Percentiles rank a stretch among this genome's conserved stretches.
These are phyloP conservation scores for Prionchulus punctatus DNA, from an alignment of 2,888 invertebrate species.

Conservation along the genomic window DNA sequence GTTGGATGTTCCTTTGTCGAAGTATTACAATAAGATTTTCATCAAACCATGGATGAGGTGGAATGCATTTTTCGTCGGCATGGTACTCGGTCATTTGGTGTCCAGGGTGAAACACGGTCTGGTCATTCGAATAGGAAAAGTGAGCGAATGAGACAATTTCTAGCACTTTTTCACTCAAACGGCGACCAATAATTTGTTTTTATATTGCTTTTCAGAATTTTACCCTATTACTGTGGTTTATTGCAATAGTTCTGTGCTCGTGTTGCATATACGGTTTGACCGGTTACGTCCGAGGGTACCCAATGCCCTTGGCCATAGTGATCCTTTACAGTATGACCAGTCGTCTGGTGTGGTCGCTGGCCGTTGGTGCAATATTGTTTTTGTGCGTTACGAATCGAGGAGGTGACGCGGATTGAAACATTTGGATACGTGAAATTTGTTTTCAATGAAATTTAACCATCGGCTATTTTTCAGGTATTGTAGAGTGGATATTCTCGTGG, in stretches of 20 bases:
- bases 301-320: neutral
- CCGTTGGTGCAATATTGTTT: neutral
- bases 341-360: neutral
- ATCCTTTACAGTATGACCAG: neutral
- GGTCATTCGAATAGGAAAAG: neutral
- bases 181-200: too few relatives aligned
- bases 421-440: neutral
- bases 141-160: too few relatives aligned
- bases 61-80: neutral
- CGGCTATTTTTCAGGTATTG: neutral
- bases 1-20: neutral
- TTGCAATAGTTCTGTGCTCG: neutral
- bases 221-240: neutral
- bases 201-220: too few relatives aligned
- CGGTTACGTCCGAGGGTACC: neutral
- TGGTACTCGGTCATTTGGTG: neutral
- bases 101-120: neutral
- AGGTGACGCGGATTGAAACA: neutral
- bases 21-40: neutral
- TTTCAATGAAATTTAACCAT: neutral
- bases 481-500: neutral
- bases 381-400: neutral
- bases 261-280: neutral
- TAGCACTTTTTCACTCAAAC: too few relatives aligned
- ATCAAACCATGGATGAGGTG: constrained; percentile 1